phyloP scores from a whole-genome alignment of 1,140 invertebrate species.

The Euura lappo region DNA sequence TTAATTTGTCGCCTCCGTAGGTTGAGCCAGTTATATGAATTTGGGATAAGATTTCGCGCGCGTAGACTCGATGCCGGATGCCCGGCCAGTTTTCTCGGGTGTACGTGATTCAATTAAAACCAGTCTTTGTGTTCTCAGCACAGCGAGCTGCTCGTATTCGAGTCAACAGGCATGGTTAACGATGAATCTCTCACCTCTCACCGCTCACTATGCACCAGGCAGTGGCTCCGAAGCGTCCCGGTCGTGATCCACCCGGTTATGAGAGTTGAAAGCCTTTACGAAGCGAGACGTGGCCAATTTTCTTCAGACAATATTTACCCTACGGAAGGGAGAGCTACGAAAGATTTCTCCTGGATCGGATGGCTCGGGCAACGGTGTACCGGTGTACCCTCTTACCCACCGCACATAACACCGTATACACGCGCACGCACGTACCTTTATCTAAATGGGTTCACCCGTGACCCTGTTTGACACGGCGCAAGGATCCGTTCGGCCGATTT shows the following conservation, averaged over 20 bases:
- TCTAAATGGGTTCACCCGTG: no score
- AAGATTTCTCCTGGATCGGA: conserved; percentile 29
- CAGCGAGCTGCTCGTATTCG: not conserved
- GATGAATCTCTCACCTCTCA: not conserved
- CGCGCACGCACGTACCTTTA: no score
- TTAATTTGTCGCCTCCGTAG: not conserved
- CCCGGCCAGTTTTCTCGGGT: not conserved
- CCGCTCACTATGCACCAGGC: not conserved
- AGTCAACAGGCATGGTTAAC: not conserved
- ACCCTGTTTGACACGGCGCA: no score
- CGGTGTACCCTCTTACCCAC: no score
- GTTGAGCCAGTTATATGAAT: not conserved
- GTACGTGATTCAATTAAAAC: conserved; percentile 7
- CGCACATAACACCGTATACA: no score
- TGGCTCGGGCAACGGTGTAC: conserved; percentile 1
- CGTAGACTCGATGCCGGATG: not conserved
- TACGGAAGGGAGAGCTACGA: conserved; percentile 36
- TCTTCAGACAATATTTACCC: conserved; percentile 45
- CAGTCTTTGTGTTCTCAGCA: not conserved
- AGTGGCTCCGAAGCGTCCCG: not conserved
- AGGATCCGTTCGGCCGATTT: no score
- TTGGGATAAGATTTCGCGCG: not conserved
- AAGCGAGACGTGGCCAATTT: conserved; percentile 38
- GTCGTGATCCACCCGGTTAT: not conserved
- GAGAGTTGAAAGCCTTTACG: conserved; percentile 8